Percentiles rank a stretch among this genome's conserved stretches.
These are phyloP conservation scores for Eupristina koningsbergeri DNA, from an alignment of 1,140 invertebrate genomes.

Conservation along the genomic window DNA sequence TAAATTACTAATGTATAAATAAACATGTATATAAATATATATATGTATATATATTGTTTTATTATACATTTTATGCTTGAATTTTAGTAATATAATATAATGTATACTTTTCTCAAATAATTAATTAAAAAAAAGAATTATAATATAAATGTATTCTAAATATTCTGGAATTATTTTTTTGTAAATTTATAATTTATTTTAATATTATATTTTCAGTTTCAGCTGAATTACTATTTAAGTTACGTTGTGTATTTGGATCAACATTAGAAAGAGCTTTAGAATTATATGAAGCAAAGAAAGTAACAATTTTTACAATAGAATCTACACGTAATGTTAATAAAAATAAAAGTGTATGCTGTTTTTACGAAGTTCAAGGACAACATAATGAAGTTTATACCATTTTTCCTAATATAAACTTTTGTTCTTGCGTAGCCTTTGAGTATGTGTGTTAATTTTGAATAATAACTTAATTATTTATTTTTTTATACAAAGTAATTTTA, in stretches of 20 bases:
- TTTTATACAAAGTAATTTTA: neutral
- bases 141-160: too few species aligned
- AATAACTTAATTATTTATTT: neutral
- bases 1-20: conserved; percentile 31
- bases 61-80: too few species aligned
- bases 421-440: conserved; percentile 75
- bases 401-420: conserved; percentile 78
- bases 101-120: too few species aligned
- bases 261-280: conserved; percentile 76
- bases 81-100: too few species aligned
- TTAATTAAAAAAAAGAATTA: too few species aligned
- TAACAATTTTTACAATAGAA: conserved; percentile 69
- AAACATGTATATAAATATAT: conserved; percentile 13
- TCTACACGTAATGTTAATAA: conserved; percentile 62
- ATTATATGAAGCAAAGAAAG: conserved; percentile 74
- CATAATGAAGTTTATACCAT: conserved; percentile 75
- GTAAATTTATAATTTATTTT: conserved; percentile 14
- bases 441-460: conserved; percentile 51
- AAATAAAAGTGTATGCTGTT: conserved; percentile 55
- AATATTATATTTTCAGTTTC: conserved; percentile 62
- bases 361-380: conserved; percentile 76
- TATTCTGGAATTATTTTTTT: neutral
- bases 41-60: too few species aligned
- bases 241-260: conserved; percentile 75
- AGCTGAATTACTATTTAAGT: conserved; percentile 73